Base-by-base conservation (phyloP, 2,113 vertebrate genomes). In the Pelvicachromis taeniatus region DNA sequence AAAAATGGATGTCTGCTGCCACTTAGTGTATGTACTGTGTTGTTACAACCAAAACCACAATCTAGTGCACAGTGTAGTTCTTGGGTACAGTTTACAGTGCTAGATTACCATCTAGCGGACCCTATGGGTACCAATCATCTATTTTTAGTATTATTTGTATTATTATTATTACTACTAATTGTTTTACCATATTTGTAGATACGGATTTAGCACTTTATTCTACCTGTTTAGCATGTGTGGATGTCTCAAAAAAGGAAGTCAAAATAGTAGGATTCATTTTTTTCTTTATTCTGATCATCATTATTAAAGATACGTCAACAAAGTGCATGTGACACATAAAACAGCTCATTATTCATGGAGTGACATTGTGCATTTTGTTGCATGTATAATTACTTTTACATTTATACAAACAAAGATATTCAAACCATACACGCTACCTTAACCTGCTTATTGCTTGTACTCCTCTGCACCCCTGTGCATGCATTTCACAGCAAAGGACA, bases 391-490 rank as follows among this genome's bases (percentile, higher is more conserved):
- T 45, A 84, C 54, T 91, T 63, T 68, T 52, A 88, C 54, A 85
- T 13, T 59, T 38, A 80, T 23, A 83, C 29, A 19, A 86, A 85
- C 26, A 87, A 48, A 73, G 16, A 70, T 4, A 73, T 56, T 86
- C 29, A 88, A 87, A 87, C 79, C 45, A 86, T 58, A 88, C 86
- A 85, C 14, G 58, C 80, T 82, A 88, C 33, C 53, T 23, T 70
- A 65, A 78, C 70, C 63, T 81, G 80, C 5, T 89, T 92, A 92
- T 94, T 94, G 89, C 93, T 93, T 73, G 78, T 42, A 78, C 17
- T 73, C 29, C 33, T 79, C 80, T 73, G 26, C 78, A 83, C 33
- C 54, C 35, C 12, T 61, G 50, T 81, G 52, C 86, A 88, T 89
- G 81, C 89, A 68, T 21, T 35, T 45, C 19, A 84, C 23, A 87